These are phyloP conservation scores for Dasypolia templi DNA, from an alignment of 2,888 invertebrate genomes.

Conservation along the genomic window DNA sequence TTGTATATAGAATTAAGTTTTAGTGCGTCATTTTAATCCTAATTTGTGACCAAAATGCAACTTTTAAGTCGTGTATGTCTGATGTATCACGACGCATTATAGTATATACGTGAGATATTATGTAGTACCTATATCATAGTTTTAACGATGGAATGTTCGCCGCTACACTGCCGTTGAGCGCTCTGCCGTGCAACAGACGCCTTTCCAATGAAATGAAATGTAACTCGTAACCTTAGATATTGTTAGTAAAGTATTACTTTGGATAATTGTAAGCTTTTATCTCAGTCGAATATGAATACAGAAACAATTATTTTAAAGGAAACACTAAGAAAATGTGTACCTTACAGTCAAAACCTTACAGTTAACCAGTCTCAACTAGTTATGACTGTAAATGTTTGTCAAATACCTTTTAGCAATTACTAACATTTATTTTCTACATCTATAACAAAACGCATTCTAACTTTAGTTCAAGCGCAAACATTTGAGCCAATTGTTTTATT, in stretches of 20 bases:
- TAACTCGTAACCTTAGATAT: constrained; percentile 53
- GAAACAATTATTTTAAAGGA: constrained; percentile 49
- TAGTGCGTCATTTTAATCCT: constrained; percentile 79
- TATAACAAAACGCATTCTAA: background rate
- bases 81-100: constrained; percentile 68
- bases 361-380: background rate
- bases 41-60: constrained; percentile 85
- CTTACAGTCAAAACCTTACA: constrained; percentile 16
- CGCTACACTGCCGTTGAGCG: constrained; percentile 56
- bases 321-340: constrained; percentile 41
- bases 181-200: constrained; percentile 40
- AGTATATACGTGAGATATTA: constrained; percentile 67
- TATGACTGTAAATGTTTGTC: background rate
- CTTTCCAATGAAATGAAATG: constrained; percentile 53
- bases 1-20: constrained; percentile 85
- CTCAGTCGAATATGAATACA: constrained; percentile 40
- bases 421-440: background rate
- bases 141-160: constrained; percentile 61
- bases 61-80: constrained; percentile 69
- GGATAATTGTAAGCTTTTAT: constrained; percentile 56
- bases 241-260: constrained; percentile 57
- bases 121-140: constrained; percentile 63
- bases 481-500: background rate
- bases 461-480: background rate
- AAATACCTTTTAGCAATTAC: background rate